Base-by-base conservation (phyloP, 2,113 vertebrate species). In the Aldabrachelys gigantea region DNA sequence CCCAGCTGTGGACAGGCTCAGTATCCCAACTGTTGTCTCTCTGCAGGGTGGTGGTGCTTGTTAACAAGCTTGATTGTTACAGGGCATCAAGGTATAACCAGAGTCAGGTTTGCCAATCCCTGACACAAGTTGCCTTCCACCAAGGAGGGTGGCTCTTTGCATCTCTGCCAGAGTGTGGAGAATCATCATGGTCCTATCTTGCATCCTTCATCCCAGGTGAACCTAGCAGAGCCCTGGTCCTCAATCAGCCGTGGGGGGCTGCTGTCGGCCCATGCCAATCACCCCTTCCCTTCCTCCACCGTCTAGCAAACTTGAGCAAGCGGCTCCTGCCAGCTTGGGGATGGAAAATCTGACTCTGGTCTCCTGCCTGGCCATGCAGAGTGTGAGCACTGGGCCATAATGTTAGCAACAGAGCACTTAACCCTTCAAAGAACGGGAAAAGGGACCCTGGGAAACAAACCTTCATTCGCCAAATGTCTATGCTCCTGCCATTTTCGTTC, bases 401-500 rank as follows among this genome's bases (percentile, higher is more conserved):
- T 0, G 2, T 72, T 44, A 44, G 6, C 75, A 75, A 56, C 78
- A 85, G 88, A 83, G 25, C 31, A 9, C 82, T 95, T 53, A 86
- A 76, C 90, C 1, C 80, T 81, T 7, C 95, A 91, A 81, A 10
- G 5, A 65, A 10, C 1, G 38, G 80, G 80, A 24, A 57, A 91
- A 56, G 88, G 31, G 6, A 35, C 93, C 89, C 38, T 10, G 0
- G 94, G 93, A 95, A 80, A 89, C 44, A 3, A 1, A 3, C 3
- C 57, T 85, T 93, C 50, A 11, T 87, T 89, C 79, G 79, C 75
- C 89, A 90, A 52, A 84, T 88, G 1, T 54, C 81, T 84, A 81
- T 56, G 94, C 91, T 89, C 84, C 0, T 2, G 44, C 88, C 89
- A 87, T 84, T 91, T 95, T 95, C 89, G 89, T 81, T 95, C 96